Conservation (phyloP, 2,113 vertebrate genomes). For the Cyphomyrus plagiostoma region DNA sequence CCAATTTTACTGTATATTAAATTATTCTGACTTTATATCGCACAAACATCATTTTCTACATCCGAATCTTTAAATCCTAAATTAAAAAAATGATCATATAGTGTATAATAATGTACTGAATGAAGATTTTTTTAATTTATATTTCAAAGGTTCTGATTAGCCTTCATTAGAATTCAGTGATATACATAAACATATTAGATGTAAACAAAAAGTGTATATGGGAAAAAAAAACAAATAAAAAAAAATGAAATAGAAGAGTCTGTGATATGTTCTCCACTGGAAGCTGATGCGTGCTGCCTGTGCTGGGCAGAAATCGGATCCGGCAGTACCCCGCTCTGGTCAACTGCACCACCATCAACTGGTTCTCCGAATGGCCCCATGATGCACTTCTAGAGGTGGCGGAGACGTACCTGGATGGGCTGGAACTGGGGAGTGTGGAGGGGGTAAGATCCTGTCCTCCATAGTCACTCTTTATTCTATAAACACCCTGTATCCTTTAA, state of each 20-base stretch:
- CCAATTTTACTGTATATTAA: background rate
- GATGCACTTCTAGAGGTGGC: conserved; percentile 82
- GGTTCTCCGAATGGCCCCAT: conserved; percentile 81
- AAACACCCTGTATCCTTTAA: background rate
- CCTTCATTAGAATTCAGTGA: background rate
- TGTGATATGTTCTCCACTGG: background rate
- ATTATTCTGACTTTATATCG: background rate
- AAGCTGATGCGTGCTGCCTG: background rate
- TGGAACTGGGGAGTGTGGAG: conserved; percentile 62
- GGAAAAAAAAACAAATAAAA: background rate
- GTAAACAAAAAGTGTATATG: background rate
- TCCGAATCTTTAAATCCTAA: background rate
- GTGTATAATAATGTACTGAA: background rate
- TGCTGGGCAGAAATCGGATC: conserved; percentile 65
- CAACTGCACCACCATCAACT: conserved; percentile 83
- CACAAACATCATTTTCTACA: background rate
- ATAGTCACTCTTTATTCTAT: background rate
- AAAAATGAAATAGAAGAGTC: background rate
- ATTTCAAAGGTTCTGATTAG: background rate
- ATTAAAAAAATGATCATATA: background rate
- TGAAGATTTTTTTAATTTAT: background rate
- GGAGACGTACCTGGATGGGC: conserved; percentile 67
- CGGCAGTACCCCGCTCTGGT: conserved; percentile 82
- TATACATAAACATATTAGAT: background rate
- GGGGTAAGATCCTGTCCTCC: conserved; percentile 52